Percentiles rank a stretch among this genome's conserved stretches.
These are phyloP conservation scores for Riptortus pedestris DNA, from an alignment of 1,140 invertebrate genomes.

Conservation along the genomic window DNA sequence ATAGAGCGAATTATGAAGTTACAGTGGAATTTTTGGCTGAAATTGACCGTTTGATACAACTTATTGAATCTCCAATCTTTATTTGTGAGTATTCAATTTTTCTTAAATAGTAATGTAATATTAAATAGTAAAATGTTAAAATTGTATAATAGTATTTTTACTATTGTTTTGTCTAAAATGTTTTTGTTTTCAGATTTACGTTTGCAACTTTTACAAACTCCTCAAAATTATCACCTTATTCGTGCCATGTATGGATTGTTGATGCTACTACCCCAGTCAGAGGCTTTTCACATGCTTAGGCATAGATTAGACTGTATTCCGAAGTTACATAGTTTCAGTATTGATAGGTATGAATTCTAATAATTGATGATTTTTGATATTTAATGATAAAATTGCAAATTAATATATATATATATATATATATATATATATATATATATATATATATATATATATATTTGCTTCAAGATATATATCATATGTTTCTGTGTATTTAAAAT, in stretches of 20 bases:
- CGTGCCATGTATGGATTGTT: conserved; percentile 88
- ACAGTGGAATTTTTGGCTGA: conserved; percentile 92
- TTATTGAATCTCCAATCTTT: conserved; percentile 98
- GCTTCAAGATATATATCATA: too few relatives aligned
- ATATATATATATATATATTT: background rate
- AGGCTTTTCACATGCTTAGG: conserved; percentile 82
- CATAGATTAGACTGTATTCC: conserved; percentile 84
- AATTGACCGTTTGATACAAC: conserved; percentile 92
- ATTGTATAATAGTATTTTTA: background rate
- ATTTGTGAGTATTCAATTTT: conserved; percentile 64
- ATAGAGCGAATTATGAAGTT: conserved; percentile 85
- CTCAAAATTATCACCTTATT: conserved; percentile 62
- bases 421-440: background rate
- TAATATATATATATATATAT: background rate
- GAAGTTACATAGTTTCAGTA: conserved; percentile 38
- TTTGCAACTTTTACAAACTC: conserved; percentile 77
- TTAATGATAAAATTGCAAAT: background rate
- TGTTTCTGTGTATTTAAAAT: too few relatives aligned
- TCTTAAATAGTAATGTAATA: too few relatives aligned
- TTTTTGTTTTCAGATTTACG: conserved; percentile 61
- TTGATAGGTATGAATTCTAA: background rate
- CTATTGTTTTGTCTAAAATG: conserved; percentile 2
- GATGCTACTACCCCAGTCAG: conserved; percentile 95
- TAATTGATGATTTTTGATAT: background rate
- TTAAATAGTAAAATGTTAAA: background rate